Percentiles rank a stretch among this genome's conserved stretches.
Conservation (phyloP, 2,888 invertebrate genomes). For the Andrena minutula region DNA sequence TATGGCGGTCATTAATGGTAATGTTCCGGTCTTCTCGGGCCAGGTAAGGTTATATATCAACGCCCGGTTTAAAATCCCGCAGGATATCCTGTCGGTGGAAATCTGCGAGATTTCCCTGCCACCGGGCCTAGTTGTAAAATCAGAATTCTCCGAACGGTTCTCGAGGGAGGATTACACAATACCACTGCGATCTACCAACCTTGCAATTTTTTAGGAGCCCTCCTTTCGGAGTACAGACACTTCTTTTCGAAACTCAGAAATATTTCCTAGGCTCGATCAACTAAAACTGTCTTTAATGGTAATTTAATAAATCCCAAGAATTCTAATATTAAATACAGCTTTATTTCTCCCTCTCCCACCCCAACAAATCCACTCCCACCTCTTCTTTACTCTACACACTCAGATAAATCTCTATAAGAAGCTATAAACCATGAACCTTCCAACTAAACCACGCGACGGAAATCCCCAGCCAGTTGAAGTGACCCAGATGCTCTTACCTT, state of each 20-base stretch:
- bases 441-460: not conserved
- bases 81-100: constrained; percentile 11
- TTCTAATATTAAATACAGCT: no score
- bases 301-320: not conserved
- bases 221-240: not conserved
- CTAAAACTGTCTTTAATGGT: not conserved
- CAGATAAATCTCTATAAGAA: no score
- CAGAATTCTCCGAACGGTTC: not conserved
- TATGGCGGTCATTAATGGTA: constrained; percentile 78
- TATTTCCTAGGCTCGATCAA: not conserved
- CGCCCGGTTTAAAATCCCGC: constrained; percentile 38
- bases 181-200: not conserved
- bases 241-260: not conserved
- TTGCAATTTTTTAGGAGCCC: not conserved
- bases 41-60: constrained; percentile 78
- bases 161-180: constrained; percentile 1
- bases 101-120: constrained; percentile 33
- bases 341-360: not conserved
- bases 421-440: not conserved
- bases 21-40: constrained; percentile 74
- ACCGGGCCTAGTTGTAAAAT: constrained; percentile 39
- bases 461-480: not conserved
- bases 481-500: constrained; percentile 80
- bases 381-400: no score
- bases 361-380: not conserved